A percentile compares a stretch with the other conserved stretches of the same genome.
phyloP scores from a whole-genome alignment of 2,113 vertebrate genomes.

The Salvelinus fontinalis region DNA sequence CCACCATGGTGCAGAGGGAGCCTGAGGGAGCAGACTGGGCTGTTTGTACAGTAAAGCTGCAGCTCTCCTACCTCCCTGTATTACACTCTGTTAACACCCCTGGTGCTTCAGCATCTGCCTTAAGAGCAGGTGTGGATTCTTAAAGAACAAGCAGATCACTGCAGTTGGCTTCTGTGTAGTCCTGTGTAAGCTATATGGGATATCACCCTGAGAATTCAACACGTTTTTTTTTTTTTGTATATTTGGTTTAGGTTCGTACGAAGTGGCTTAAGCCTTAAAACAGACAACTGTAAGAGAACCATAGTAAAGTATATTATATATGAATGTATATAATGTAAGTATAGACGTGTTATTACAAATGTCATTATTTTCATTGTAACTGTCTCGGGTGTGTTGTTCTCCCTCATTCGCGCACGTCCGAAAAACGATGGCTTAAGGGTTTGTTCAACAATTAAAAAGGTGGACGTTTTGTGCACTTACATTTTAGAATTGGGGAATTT shows the following conservation, averaged over 20 bases:
- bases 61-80: not conserved
- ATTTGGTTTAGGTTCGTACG: constrained; percentile 49
- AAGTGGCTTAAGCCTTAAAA: constrained; percentile 71
- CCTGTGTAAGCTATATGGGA: constrained; percentile 68
- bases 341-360: constrained; percentile 41
- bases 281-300: constrained; percentile 53
- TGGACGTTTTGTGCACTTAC: constrained; percentile 72
- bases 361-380: constrained; percentile 68
- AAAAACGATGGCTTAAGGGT: constrained; percentile 44
- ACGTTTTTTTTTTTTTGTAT: constrained; percentile 30
- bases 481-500: constrained; percentile 68
- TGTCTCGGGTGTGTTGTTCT: constrained; percentile 66
- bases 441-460: constrained; percentile 59
- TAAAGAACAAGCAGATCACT: constrained; percentile 59
- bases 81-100: constrained; percentile 30
- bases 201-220: constrained; percentile 30
- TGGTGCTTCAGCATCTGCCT: constrained; percentile 71
- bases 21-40: not conserved
- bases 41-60: not conserved
- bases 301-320: constrained; percentile 31
- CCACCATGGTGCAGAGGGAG: constrained; percentile 40
- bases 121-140: constrained; percentile 59
- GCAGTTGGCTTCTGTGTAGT: constrained; percentile 27
- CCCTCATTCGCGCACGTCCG: constrained; percentile 42
- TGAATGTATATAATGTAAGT: constrained; percentile 8